These are phyloP conservation scores for Peromyscus polionotus DNA, from an alignment of 2,113 vertebrate species.

Conservation along the genomic window DNA sequence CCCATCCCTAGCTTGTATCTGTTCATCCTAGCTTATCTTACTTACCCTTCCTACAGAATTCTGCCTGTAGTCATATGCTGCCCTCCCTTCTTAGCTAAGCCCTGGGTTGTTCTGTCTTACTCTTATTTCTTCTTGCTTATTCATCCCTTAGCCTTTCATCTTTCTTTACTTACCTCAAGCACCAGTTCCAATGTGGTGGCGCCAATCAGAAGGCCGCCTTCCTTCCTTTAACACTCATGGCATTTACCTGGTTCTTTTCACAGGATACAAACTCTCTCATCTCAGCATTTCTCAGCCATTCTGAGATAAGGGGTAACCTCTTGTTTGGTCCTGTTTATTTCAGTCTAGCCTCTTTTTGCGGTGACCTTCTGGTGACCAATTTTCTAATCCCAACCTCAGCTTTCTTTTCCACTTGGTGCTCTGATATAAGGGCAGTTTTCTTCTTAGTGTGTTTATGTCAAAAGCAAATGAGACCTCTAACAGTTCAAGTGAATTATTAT, in stretches of 20 bases:
- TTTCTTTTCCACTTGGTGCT: background rate
- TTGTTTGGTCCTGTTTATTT: background rate
- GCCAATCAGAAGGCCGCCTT: background rate
- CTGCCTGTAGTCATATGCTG: accelerated
- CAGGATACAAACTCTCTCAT: background rate
- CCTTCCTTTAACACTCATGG: background rate
- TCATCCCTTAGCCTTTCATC: background rate
- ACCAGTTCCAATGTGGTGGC: background rate
- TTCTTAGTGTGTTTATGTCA: background rate
- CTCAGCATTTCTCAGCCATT: accelerated
- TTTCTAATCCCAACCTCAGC: background rate
- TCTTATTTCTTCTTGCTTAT: background rate
- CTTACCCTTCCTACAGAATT: accelerated
- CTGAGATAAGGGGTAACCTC: background rate
- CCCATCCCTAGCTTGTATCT: background rate
- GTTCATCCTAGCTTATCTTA: too few relatives aligned
- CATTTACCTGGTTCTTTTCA: background rate
- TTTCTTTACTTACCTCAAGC: background rate
- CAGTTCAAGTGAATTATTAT: background rate
- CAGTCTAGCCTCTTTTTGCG: background rate
- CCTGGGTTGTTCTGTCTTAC: background rate
- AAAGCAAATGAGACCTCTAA: background rate
- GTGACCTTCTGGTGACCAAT: background rate
- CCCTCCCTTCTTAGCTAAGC: background rate
- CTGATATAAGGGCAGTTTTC: background rate